These are phyloP conservation scores for Thunnus thynnus DNA, from an alignment of 2,113 vertebrate species.

Conservation along the genomic window DNA sequence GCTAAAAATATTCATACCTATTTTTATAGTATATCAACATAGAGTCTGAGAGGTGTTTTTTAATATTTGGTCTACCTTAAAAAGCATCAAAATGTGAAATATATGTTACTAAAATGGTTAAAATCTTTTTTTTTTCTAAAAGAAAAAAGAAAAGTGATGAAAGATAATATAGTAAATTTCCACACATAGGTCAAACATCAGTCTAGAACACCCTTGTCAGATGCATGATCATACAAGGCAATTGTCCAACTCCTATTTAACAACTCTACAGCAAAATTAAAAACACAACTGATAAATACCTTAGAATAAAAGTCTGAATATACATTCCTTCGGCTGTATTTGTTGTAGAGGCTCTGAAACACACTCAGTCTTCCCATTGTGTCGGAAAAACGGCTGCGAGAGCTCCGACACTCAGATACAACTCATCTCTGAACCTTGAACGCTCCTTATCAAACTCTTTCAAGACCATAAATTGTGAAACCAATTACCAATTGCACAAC, in stretches of 20 bases:
- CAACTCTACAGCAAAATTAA: conserved; percentile 1
- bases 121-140: no score
- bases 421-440: conserved; percentile 72
- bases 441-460: conserved; percentile 45
- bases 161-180: not conserved
- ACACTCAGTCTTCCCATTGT: conserved; percentile 67
- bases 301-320: conserved; percentile 43
- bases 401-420: conserved; percentile 13
- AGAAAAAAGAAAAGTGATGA: not conserved
- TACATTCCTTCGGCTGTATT: conserved; percentile 49
- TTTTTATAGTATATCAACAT: not conserved
- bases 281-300: conserved; percentile 56
- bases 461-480: conserved; percentile 51
- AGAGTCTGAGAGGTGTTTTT: not conserved
- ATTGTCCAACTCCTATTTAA: not conserved
- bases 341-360: conserved; percentile 66
- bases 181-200: conserved; percentile 5
- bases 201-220: not conserved
- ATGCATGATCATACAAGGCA: not conserved
- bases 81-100: not conserved
- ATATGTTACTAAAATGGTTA: not conserved
- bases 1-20: not conserved
- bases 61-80: not conserved
- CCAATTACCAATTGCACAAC: not conserved
- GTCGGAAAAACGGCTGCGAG: not conserved